phyloP scores from a whole-genome alignment of 1,140 invertebrate species.

The Lithobius niger region DNA sequence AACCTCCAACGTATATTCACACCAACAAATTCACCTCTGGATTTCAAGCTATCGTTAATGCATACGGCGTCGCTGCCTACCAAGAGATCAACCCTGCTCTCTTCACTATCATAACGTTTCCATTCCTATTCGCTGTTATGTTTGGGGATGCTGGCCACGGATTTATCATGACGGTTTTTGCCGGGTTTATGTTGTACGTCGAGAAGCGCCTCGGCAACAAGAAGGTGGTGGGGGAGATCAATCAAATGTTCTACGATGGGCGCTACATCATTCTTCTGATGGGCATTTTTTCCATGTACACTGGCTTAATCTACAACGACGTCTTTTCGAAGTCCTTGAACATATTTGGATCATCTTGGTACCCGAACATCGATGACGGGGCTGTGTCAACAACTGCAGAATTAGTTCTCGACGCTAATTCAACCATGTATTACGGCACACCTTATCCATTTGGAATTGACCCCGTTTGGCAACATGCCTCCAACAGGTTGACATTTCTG shows the following conservation, averaged over 20 bases:
- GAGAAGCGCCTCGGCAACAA: conserved; percentile 28
- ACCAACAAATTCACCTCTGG: conserved; percentile 92
- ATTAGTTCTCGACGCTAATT: neutral
- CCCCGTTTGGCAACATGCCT: conserved; percentile 42
- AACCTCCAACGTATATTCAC: conserved; percentile 87
- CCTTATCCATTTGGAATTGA: conserved; percentile 24
- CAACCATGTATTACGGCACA: conserved; percentile 16
- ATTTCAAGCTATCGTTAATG: conserved; percentile 91
- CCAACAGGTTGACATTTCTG: conserved; percentile 91
- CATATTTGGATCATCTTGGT: conserved; percentile 80
- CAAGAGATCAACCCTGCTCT: conserved; percentile 90
- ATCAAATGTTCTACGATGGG: conserved; percentile 93
- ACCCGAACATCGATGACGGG: too few relatives aligned
- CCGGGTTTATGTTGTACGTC: conserved; percentile 43
- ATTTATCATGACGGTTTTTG: conserved; percentile 45
- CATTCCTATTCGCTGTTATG: conserved; percentile 96
- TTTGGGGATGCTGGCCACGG: conserved; percentile 95
- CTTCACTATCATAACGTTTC: conserved; percentile 93
- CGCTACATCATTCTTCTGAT: conserved; percentile 95
- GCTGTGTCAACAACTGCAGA: conserved; percentile 26
- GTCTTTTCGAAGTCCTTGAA: conserved; percentile 93
- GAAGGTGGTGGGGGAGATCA: conserved; percentile 33
- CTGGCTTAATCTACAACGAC: conserved; percentile 96
- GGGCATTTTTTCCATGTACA: conserved; percentile 95
- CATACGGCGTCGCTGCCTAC: conserved; percentile 90